Conservation (phyloP, 2,113 vertebrate species). For the Lasiurus borealis region DNA sequence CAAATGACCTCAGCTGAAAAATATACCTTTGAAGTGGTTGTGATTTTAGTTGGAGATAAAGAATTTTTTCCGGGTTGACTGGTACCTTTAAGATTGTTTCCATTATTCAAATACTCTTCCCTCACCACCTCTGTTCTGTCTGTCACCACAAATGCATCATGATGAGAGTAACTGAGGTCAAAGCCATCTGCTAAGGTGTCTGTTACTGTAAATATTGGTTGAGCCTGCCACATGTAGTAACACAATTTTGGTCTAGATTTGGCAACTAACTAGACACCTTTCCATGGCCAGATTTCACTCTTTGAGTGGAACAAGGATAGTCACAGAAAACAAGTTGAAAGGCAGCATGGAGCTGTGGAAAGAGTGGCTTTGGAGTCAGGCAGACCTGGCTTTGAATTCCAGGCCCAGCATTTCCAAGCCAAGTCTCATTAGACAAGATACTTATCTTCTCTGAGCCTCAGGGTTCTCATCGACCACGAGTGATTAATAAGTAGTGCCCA, state of each 20-base stretch:
- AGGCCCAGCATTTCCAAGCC: neutral
- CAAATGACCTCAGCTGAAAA: neutral
- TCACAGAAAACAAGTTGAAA: neutral
- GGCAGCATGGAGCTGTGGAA: neutral
- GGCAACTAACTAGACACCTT: neutral
- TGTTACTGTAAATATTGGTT: neutral
- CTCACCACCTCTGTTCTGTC: neutral
- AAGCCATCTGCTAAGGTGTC: neutral
- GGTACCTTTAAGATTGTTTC: neutral
- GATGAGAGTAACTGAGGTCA: neutral
- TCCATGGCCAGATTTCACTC: neutral
- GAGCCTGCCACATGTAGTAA: neutral
- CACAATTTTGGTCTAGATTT: neutral
- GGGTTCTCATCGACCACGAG: neutral
- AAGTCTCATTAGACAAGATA: neutral
- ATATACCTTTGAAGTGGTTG: neutral
- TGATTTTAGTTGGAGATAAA: neutral
- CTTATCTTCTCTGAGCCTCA: neutral
- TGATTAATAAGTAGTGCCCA: neutral
- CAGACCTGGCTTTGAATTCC: neutral
- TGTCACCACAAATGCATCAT: neutral
- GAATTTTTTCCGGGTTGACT: neutral
- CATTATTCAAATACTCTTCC: neutral
- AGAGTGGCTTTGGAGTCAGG: neutral
- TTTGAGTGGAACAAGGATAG: neutral